A percentile compares a stretch with the other conserved stretches of the same genome.
These are phyloP conservation scores for Catocala nupta DNA, from an alignment of 2,888 invertebrate species.

Conservation along the genomic window DNA sequence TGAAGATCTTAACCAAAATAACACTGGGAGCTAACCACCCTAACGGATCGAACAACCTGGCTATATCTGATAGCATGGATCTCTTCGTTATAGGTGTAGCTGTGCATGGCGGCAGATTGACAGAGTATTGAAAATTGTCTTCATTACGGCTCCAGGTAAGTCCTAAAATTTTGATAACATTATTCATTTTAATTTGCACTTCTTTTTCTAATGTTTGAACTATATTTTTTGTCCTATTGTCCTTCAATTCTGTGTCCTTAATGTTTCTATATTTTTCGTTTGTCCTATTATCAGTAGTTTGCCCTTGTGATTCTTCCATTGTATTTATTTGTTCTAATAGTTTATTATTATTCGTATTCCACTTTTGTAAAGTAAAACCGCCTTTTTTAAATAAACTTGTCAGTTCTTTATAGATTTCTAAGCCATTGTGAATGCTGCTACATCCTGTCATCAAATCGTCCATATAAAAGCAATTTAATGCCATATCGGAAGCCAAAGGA, in stretches of 20 bases:
- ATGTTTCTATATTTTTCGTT: too few relatives aligned
- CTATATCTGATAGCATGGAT: constrained; percentile 41
- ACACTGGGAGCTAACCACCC: constrained; percentile 25
- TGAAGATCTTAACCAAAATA: constrained; percentile 16
- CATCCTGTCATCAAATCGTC: constrained; percentile 20
- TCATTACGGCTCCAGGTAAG: constrained; percentile 5
- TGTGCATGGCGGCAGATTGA: constrained; percentile 29
- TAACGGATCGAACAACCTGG: constrained; percentile 34
- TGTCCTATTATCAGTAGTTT: too few relatives aligned
- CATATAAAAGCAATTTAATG: constrained; percentile 17
- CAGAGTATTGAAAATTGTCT: constrained; percentile 38
- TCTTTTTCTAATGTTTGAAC: neutral
- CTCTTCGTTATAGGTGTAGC: constrained; percentile 34
- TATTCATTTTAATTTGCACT: constrained; percentile 35
- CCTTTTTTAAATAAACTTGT: constrained; percentile 10
- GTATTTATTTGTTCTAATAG: too few relatives aligned
- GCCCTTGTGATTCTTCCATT: too few relatives aligned
- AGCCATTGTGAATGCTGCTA: constrained; percentile 4
- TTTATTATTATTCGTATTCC: constrained; percentile 16
- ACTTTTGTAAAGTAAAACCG: constrained; percentile 24
- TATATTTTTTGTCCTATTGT: too few relatives aligned
- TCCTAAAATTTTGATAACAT: constrained; percentile 28
- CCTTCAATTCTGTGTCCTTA: too few relatives aligned
- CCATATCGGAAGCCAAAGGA: constrained; percentile 6
- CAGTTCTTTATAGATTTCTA: constrained; percentile 13